Evolutionary conservation across 2,888 invertebrate genomes (phyloP).

Genomic region (Lasius platythorax): DNA sequence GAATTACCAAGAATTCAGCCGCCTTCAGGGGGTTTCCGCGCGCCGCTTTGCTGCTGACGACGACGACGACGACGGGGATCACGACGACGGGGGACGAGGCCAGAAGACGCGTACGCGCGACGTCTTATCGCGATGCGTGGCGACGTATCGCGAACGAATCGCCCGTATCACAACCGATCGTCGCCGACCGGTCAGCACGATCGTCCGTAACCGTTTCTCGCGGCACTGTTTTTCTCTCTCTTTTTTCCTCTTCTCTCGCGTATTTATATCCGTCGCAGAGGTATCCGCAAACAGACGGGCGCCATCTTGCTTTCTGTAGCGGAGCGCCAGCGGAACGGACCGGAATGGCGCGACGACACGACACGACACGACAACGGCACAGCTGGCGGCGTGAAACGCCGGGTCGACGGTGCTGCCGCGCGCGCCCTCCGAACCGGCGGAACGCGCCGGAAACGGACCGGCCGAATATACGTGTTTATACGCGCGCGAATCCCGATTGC

Average conservation of each 20-base stretch:
- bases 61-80: neutral
- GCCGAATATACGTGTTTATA: neutral
- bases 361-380: conserved; percentile 58
- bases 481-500: neutral
- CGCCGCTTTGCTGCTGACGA: conserved; percentile 65
- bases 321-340: conserved; percentile 72
- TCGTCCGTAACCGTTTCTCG: conserved; percentile 65
- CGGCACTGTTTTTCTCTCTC: conserved; percentile 72
- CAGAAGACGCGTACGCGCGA: conserved; percentile 25
- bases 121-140: conserved; percentile 50
- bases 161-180: conserved; percentile 50
- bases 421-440: conserved; percentile 14
- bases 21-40: conserved; percentile 78
- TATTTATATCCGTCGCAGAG: conserved; percentile 82
- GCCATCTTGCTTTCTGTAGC: conserved; percentile 83
- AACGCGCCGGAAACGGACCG: conserved; percentile 46
- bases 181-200: conserved; percentile 47
- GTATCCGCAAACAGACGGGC: conserved; percentile 82
- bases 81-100: neutral
- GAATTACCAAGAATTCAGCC: conserved; percentile 41
- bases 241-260: conserved; percentile 68
- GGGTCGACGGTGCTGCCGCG: conserved; percentile 12
- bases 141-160: conserved; percentile 35
- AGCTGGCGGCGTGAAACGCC: conserved; percentile 59
- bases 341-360: conserved; percentile 65